Evolutionary conservation across 2,113 vertebrate species (phyloP).

Genomic region (Ailuropoda melanoleuca): DNA sequence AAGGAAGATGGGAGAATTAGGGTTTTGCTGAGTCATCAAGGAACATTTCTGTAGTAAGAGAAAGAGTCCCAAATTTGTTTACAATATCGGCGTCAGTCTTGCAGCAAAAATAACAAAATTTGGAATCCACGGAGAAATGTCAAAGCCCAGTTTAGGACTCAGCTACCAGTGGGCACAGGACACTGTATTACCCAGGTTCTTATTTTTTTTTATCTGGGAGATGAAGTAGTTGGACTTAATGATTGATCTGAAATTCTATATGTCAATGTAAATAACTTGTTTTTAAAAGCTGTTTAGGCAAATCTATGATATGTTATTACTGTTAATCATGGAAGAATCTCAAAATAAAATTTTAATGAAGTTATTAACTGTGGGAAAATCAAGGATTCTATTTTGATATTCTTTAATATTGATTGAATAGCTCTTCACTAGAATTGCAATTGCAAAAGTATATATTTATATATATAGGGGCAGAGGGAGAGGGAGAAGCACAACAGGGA

Average conservation of each 20-base stretch:
- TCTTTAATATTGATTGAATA: not conserved
- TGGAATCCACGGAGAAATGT: not conserved
- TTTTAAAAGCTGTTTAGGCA: not conserved
- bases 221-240: not conserved
- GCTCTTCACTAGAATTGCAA: not conserved
- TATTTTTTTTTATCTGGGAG: not conserved
- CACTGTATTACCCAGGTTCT: not conserved
- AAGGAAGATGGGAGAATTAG: not conserved
- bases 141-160: accelerated
- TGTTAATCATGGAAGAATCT: not conserved
- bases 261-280: not conserved
- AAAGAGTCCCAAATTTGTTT: not conserved
- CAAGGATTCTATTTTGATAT: not conserved
- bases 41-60: not conserved
- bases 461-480: not conserved
- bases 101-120: not conserved
- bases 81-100: not conserved
- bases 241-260: not conserved
- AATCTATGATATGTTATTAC: not conserved
- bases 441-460: not conserved
- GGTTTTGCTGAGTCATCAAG: not conserved
- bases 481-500: not conserved
- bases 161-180: accelerated
- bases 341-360: not conserved
- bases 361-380: not conserved